These are phyloP conservation scores for Actinia tenebrosa DNA, from an alignment of 64 coral and sea anemone genomes.

Conservation along the genomic window DNA sequence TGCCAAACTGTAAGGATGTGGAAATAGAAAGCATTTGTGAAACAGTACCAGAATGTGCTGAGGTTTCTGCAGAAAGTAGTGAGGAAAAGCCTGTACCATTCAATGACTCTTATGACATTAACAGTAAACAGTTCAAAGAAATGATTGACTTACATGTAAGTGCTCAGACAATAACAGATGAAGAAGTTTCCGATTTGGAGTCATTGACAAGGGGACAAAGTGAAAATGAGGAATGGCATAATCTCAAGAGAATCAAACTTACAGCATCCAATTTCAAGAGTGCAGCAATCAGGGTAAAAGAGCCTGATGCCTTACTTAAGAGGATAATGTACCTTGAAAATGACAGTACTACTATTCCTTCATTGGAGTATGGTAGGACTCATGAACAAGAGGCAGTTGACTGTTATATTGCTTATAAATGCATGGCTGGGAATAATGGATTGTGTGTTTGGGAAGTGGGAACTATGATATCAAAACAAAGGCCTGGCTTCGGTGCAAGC, in stretches of 20 bases:
- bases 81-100: conserved; percentile 29
- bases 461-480: conserved; percentile 47
- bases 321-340: too few relatives aligned
- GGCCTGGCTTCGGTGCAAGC: conserved; percentile 46
- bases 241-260: too few relatives aligned
- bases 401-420: too few relatives aligned
- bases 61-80: conserved; percentile 9
- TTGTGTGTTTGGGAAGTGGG: conserved; percentile 30
- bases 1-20: not conserved
- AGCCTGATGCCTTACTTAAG: too few relatives aligned
- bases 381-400: too few relatives aligned
- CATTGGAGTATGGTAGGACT: too few relatives aligned
- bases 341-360: too few relatives aligned
- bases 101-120: conserved; percentile 39
- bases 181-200: not conserved
- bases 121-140: conserved; percentile 18
- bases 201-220: too few relatives aligned
- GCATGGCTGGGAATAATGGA: too few relatives aligned
- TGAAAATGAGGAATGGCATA: too few relatives aligned
- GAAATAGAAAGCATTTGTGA: conserved; percentile 47
- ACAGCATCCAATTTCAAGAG: too few relatives aligned
- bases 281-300: too few relatives aligned
- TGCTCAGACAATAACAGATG: conserved; percentile 19
- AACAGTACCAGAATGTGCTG: conserved; percentile 18
- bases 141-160: conserved; percentile 19